phyloP scores from a whole-genome alignment of 2,113 vertebrate genomes.

The Myrmophylax atrothorax region DNA sequence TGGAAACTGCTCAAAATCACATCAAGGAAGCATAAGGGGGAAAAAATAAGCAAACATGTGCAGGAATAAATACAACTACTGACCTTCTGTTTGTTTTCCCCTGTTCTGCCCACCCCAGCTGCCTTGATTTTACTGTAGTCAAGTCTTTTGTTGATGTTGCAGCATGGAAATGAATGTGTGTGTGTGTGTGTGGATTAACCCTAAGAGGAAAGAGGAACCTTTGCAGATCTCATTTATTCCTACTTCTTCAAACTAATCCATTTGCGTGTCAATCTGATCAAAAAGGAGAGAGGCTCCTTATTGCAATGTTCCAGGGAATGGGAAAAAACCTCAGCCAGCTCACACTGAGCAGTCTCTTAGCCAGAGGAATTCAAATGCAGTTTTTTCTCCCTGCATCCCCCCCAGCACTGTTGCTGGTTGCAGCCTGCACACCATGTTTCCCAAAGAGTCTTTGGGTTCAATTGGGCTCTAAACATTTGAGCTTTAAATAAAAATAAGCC shows the following conservation, averaged over 20 bases:
- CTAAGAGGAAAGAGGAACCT: conserved; percentile 5
- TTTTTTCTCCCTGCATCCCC: not conserved
- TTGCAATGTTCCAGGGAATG: not conserved
- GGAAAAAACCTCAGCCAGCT: not conserved
- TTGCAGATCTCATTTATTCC: conserved; percentile 26
- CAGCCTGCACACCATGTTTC: not conserved
- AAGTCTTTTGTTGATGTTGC: conserved; percentile 20
- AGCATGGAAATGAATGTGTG: conserved; percentile 7
- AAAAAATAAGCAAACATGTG: not conserved
- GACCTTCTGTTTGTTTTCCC: not conserved
- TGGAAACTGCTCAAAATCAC: not conserved
- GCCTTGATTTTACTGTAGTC: conserved; percentile 3
- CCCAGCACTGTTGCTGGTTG: not conserved
- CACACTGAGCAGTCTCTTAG: not conserved
- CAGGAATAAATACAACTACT: not conserved
- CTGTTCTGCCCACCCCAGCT: not conserved
- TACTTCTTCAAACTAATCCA: conserved; percentile 36
- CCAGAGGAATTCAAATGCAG: not conserved
- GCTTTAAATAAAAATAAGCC: not conserved
- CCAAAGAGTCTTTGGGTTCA: not conserved
- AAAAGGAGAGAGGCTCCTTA: not conserved
- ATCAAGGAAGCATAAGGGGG: not conserved
- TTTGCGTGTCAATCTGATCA: conserved; percentile 38
- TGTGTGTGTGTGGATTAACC: not conserved
- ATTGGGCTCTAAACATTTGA: not conserved